These are phyloP conservation scores for Sebastes hubbsi DNA, from an alignment of 2,797 vertebrate species.

Conservation along the genomic window DNA sequence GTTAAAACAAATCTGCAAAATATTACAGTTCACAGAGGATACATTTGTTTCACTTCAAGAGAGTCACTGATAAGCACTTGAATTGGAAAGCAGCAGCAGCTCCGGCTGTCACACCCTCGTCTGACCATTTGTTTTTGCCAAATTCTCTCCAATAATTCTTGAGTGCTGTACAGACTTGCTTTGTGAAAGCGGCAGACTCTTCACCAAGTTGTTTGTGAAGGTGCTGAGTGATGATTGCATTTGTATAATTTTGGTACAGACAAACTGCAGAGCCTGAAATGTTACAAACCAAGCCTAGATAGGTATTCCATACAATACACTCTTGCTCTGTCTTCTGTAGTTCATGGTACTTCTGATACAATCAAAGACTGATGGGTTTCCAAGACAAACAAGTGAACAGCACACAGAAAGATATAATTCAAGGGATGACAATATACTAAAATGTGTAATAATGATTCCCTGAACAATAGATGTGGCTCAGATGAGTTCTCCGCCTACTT, in stretches of 20 bases:
- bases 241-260: neutral
- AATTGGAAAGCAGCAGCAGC: slow-evolving; percentile 35
- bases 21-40: neutral
- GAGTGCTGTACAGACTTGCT: slow-evolving; percentile 20
- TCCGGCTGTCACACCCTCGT: slow-evolving; percentile 14
- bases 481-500: neutral
- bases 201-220: slow-evolving; percentile 3
- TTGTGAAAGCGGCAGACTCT: neutral
- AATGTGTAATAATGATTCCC: neutral
- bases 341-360: neutral
- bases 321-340: neutral
- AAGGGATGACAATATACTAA: neutral
- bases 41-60: slow-evolving; percentile 35
- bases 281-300: neutral
- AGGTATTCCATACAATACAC: slow-evolving; percentile 1
- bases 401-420: neutral
- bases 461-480: neutral
- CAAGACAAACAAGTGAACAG: slow-evolving; percentile 5
- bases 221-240: slow-evolving; percentile 16
- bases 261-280: slow-evolving; percentile 16
- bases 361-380: slow-evolving; percentile 5
- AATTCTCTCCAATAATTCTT: slow-evolving; percentile 30
- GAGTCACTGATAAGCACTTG: slow-evolving; percentile 31
- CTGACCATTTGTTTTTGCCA: slow-evolving; percentile 25
- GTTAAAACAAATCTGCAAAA: slow-evolving; percentile 17